Evolutionary conservation across 1,140 invertebrate species (phyloP).

Genomic region (Eurosta solidaginis): DNA sequence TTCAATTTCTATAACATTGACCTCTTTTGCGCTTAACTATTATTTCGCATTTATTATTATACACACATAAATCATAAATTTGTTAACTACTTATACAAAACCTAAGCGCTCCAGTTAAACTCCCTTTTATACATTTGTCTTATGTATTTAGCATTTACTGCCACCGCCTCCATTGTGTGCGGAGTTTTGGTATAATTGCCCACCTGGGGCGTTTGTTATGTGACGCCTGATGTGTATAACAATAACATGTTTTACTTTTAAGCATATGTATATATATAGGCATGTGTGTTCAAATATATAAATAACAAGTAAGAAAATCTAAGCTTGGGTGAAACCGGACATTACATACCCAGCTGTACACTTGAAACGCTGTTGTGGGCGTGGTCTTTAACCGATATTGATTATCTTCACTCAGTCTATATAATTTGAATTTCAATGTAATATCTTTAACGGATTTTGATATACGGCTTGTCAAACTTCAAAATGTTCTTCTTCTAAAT

Average conservation of each 20-base stretch:
- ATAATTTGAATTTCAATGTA: no score
- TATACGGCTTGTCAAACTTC: no score
- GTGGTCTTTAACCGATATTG: no score
- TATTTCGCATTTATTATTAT: not conserved
- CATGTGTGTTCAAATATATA: not conserved
- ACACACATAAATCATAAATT: constrained; percentile 16
- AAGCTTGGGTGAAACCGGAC: not conserved
- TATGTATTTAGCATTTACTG: not conserved
- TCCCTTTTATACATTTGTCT: not conserved
- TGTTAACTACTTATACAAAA: constrained; percentile 12
- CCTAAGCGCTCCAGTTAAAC: not conserved
- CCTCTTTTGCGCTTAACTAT: not conserved
- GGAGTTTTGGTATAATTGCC: not conserved
- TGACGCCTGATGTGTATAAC: constrained; percentile 12
- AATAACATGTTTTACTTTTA: not conserved
- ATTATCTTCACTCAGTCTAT: no score
- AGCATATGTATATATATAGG: not conserved
- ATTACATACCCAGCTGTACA: not conserved
- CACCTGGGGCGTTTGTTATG: constrained; percentile 27
- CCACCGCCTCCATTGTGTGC: not conserved
- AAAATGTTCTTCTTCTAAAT: no score
- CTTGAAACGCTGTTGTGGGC: no score
- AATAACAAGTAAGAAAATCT: not conserved
- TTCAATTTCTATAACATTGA: constrained; percentile 26
- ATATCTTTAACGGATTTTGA: no score